Evolutionary conservation across 2,888 invertebrate genomes (phyloP).

Genomic region (Athalia rosae): DNA sequence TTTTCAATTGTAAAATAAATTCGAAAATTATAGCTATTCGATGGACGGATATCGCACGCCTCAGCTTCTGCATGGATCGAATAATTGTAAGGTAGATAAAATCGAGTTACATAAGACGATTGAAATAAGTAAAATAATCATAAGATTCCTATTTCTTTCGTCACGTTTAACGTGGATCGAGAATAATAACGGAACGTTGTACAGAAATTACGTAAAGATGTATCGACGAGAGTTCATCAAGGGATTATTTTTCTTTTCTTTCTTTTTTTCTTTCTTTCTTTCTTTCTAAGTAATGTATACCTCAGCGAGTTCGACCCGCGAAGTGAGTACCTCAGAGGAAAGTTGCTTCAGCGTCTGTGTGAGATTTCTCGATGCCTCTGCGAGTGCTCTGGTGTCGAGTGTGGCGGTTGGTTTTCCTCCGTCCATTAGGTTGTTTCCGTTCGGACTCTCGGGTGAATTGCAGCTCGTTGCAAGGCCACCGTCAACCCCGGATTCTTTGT

Average conservation of each 20-base stretch:
- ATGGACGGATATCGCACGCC: too few relatives aligned
- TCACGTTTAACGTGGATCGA: background rate
- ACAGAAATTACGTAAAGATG: slow-evolving; percentile 23
- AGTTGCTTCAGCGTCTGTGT: slow-evolving; percentile 93
- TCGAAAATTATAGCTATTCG: too few relatives aligned
- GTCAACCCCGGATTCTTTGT: slow-evolving; percentile 26
- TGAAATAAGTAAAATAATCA: too few relatives aligned
- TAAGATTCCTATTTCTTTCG: too few relatives aligned
- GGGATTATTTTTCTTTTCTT: slow-evolving; percentile 18
- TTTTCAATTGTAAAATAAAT: too few relatives aligned
- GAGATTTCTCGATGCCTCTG: slow-evolving; percentile 93
- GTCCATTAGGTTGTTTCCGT: slow-evolving; percentile 68
- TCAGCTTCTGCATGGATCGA: too few relatives aligned
- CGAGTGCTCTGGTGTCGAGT: slow-evolving; percentile 84
- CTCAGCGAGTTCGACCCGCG: slow-evolving; percentile 71
- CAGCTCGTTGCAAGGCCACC: background rate
- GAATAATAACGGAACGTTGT: background rate
- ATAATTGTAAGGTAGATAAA: too few relatives aligned
- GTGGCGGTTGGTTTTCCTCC: slow-evolving; percentile 68
- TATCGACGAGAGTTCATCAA: slow-evolving; percentile 16
- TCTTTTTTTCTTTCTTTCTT: slow-evolving; percentile 5
- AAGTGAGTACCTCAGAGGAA: slow-evolving; percentile 90
- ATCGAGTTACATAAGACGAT: too few relatives aligned
- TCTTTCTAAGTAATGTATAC: slow-evolving; percentile 67
- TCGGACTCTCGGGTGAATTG: slow-evolving; percentile 60